Base-by-base conservation (phyloP, 2,888 invertebrate species). In the Meganola albula region DNA sequence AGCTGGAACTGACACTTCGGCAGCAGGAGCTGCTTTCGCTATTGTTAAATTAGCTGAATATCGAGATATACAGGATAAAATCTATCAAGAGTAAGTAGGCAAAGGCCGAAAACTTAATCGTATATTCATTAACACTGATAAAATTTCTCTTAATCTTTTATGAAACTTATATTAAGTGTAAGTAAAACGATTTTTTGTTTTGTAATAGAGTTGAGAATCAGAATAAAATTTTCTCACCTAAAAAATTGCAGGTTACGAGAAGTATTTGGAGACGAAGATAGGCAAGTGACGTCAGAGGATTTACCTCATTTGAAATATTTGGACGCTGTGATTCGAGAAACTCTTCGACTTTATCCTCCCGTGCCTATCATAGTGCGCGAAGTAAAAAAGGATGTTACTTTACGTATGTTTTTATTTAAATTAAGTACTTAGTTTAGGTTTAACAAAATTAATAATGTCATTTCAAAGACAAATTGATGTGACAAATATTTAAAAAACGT, bases 31-130 rank as follows among this genome's bases (percentile, higher is more conserved):
- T 1, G 46, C 58, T 0, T 71, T 59, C 21, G 43, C 48, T 1
- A 27, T 54, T 0, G 14, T 59, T 2, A 42, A 68, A 48, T 37
- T 74, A 12, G 45, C 66, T 3, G 47, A 40, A 22, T 42, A 68
- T 16, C 58, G 40, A 2, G 52, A 63, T 9, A 48, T 69, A 0
- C 72, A 72, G 31, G 49, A 67, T 2, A 69, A 58, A 36, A 48
- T 62, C 8, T 59, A 61, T 29, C 23, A 55, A 16, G 71, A 70
- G 70, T 69, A 44, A 53, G 66, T 29, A n/a, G n/a, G n/a, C n/a
- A n/a, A n/a, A n/a, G n/a, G n/a, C n/a, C n/a, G n/a, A n/a, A n/a
- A n/a, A n/a, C n/a, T n/a, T n/a, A n/a, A n/a, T n/a, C n/a, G n/a
- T n/a, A n/a, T n/a, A n/a, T n/a, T n/a, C n/a, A n/a, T n/a, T n/a